phyloP scores from a whole-genome alignment of 2,113 vertebrate species.

The Aleadryas rufinucha region DNA sequence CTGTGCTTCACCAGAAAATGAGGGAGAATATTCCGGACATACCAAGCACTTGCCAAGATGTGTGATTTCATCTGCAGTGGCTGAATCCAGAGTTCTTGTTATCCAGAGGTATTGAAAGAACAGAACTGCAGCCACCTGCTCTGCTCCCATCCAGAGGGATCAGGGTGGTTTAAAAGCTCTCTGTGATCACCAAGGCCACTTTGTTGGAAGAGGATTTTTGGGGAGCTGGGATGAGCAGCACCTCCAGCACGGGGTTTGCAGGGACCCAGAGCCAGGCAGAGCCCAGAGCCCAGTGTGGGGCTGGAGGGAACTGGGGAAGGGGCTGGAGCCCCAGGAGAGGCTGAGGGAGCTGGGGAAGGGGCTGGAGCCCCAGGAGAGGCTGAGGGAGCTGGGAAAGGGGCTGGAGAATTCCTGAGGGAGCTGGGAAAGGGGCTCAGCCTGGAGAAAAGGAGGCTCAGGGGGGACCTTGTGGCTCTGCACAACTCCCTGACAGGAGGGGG shows the following conservation, averaged over 20 bases:
- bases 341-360: background rate
- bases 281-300: background rate
- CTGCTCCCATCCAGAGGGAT: background rate
- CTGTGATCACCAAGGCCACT: background rate
- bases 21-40: background rate
- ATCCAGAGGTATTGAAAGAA: background rate
- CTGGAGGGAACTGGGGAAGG: background rate
- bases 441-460: background rate
- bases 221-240: background rate
- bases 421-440: background rate
- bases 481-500: background rate
- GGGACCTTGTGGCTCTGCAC: background rate
- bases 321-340: background rate
- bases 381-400: background rate
- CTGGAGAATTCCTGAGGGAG: background rate
- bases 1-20: background rate
- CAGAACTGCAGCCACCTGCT: background rate
- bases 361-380: background rate
- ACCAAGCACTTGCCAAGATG: background rate
- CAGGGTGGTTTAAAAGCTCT: background rate
- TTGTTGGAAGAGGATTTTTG: background rate
- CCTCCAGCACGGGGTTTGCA: background rate
- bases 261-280: background rate
- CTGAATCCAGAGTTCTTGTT: background rate
- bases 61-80: background rate